Evolutionary conservation across 2,113 vertebrate species (phyloP).

Genomic region (Actenoides lindsayi): DNA sequence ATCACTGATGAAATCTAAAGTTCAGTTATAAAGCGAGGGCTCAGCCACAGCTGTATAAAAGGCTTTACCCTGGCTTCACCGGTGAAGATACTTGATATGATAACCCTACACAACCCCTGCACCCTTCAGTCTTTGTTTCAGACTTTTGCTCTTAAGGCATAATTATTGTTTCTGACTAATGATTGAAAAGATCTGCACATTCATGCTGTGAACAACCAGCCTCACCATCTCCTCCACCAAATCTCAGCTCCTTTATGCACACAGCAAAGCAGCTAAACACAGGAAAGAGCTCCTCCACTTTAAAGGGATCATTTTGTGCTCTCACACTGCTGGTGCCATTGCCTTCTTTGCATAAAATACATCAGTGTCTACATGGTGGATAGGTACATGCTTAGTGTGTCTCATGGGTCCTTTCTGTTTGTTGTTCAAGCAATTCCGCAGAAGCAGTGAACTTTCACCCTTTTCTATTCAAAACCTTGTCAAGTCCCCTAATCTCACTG

Average conservation of each 20-base stretch:
- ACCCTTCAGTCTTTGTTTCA: background rate
- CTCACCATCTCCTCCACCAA: background rate
- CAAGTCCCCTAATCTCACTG: background rate
- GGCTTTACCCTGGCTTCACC: background rate
- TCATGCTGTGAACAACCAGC: background rate
- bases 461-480: background rate
- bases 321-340: background rate
- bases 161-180: background rate
- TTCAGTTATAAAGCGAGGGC: conserved; percentile 49
- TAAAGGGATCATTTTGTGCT: background rate
- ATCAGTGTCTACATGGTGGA: background rate
- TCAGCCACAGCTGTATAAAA: conserved; percentile 36
- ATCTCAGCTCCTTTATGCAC: background rate
- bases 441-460: background rate
- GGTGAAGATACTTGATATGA: background rate
- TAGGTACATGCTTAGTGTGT: background rate
- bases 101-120: background rate
- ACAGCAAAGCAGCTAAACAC: background rate
- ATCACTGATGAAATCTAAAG: conserved; percentile 62
- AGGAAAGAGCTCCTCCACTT: background rate
- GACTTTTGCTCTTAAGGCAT: conserved; percentile 5
- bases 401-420: background rate
- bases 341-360: background rate
- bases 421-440: background rate
- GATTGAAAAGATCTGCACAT: background rate